Conservation (phyloP, 1,140 invertebrate species). For the Cylas formicarius region DNA sequence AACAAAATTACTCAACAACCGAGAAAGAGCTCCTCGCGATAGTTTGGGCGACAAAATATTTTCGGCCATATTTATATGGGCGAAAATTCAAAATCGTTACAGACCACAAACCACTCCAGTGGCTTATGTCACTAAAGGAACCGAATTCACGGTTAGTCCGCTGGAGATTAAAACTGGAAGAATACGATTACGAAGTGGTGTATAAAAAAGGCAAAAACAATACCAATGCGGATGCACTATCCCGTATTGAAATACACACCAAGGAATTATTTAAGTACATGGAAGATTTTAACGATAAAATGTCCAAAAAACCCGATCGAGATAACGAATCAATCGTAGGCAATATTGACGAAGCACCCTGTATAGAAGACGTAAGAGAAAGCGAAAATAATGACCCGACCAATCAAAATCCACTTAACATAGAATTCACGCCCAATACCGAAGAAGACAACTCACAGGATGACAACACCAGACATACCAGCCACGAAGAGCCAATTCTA, state of each 20-base stretch:
- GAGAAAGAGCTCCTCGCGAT: conserved; percentile 25
- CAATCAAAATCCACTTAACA: too few species aligned
- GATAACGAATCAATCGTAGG: too few species aligned
- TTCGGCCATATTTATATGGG: conserved; percentile 14
- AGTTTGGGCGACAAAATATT: conserved; percentile 15
- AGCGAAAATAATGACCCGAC: too few species aligned
- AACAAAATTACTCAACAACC: conserved; percentile 27
- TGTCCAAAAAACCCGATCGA: too few species aligned
- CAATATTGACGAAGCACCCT: too few species aligned
- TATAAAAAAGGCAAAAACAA: conserved; percentile 15
- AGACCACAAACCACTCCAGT: conserved; percentile 15
- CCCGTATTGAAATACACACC: conserved; percentile 10
- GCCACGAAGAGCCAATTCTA: too few species aligned
- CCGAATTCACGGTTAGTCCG: conserved; percentile 10
- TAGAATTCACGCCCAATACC: too few species aligned
- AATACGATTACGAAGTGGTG: conserved; percentile 11
- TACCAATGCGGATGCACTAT: conserved; percentile 15
- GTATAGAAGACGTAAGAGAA: too few species aligned
- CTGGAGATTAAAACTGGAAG: conserved; percentile 16
- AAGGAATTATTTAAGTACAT: too few species aligned
- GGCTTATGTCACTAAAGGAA: conserved; percentile 13
- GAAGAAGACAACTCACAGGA: too few species aligned
- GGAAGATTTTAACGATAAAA: too few species aligned
- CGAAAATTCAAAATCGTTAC: conserved; percentile 10
- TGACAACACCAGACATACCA: too few species aligned